Evolutionary conservation across 2,797 vertebrate species (phyloP), one percentile per base, ranked within the genome.

Genomic region (Selene dorsalis): DNA sequence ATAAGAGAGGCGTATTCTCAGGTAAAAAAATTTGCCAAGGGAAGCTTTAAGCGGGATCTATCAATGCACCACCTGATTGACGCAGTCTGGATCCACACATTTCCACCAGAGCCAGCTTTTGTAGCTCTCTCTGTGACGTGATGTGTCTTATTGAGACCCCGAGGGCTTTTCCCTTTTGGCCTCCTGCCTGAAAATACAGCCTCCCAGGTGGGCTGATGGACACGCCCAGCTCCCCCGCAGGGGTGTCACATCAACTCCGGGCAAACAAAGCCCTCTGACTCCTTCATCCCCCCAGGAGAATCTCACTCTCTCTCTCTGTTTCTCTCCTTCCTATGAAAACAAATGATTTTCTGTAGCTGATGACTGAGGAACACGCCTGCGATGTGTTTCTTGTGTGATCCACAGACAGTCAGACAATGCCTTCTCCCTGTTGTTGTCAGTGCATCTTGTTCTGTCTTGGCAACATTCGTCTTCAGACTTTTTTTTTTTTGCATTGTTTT

Each of bases 321-420:
- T 63, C 13, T 63, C 63, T 63, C 35, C 56, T 60, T 58, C 63
- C 57, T 61, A 11, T 47, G 45, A 83, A 41, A 80, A 81, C 79
- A 84, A 75, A 84, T 85, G 39, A 72, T 86, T 89, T 89, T 75
- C 79, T 80, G 77, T 76, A 62, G 88, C 87, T 79, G 80, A 84
- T 84, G 84, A 84, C 69, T 83, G 77, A 77, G 79, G 84, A 86
- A 69, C 75, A 63, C 69, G 69, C 67, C 84, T 62, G 80, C 82
- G 77, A 18, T 43, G 32, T 56, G 3, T 47, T 82, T 14, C 56
- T 17, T 80, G 75, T 80, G 78, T 90, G 89, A 93, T 91, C 87
- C 77, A 2, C 85, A 92, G 80, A 93, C 90, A 94, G 87, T 88
- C 89, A 88, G 55, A 83, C 91, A 85, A 87, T 88, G 81, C 66